phyloP scores from a whole-genome alignment of 2,888 invertebrate genomes.

The Pristionchus japonicus region DNA sequence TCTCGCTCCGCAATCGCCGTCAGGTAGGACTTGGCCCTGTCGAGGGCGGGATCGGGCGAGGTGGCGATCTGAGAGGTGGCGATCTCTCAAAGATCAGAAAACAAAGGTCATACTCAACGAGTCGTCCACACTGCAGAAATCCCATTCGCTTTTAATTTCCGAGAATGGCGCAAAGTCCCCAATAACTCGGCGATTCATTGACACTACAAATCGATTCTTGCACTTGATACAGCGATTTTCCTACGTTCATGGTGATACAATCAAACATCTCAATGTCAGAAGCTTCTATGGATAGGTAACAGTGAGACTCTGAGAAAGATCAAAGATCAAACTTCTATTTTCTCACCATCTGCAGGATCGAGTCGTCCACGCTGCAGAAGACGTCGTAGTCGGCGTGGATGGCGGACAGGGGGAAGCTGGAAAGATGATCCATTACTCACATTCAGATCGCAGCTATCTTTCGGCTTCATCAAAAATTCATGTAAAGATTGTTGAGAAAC shows the following conservation, averaged over 20 bases:
- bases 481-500: too few species aligned
- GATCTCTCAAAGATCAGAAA: constrained; percentile 18
- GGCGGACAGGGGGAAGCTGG: constrained; percentile 29
- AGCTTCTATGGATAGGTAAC: not conserved
- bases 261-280: too few species aligned
- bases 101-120: not conserved
- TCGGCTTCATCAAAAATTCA: too few species aligned
- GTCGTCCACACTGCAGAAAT: too few species aligned
- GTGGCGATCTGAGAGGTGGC: not conserved
- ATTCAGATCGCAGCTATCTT: too few species aligned
- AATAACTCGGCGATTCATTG: too few species aligned
- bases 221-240: too few species aligned
- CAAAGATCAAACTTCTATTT: not conserved
- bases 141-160: too few species aligned
- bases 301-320: not conserved
- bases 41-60: not conserved
- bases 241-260: not conserved
- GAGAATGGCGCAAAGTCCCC: not conserved
- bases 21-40: not conserved
- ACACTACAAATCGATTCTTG: too few species aligned
- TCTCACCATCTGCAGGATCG: constrained; percentile 49
- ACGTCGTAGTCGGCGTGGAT: constrained; percentile 56
- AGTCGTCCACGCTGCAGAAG: constrained; percentile 56
- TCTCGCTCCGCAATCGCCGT: not conserved
- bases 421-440: too few species aligned